Percentiles rank a stretch among this genome's conserved stretches.
phyloP scores from a whole-genome alignment of 2,888 invertebrate genomes.

The Nasonia oneida region DNA sequence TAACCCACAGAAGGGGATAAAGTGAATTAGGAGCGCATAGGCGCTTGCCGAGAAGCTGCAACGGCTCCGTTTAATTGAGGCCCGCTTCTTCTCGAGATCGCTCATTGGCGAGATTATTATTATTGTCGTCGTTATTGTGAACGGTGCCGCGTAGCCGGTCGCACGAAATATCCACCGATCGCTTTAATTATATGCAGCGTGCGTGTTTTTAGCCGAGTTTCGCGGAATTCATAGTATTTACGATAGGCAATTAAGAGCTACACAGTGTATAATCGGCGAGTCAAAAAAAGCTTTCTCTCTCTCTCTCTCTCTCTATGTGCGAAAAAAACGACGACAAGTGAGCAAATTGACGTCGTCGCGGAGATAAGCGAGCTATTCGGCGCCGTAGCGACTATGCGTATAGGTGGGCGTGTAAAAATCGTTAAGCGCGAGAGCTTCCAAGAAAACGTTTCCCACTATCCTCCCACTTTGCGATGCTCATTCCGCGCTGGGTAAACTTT shows the following conservation, averaged over 20 bases:
- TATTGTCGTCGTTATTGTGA: conserved; percentile 64
- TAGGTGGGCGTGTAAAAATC: conserved; percentile 51
- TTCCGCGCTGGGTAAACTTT: background rate
- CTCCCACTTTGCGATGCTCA: background rate
- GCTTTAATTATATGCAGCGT: background rate
- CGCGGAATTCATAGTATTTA: background rate
- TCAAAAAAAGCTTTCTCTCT: background rate
- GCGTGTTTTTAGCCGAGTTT: background rate
- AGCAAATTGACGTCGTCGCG: conserved; percentile 3
- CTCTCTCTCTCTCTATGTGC: background rate
- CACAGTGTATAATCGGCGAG: background rate
- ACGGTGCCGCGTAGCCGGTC: conserved; percentile 67
- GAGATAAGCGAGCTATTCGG: conserved; percentile 41
- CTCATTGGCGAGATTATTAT: conserved; percentile 66
- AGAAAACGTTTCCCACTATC: conserved; percentile 34
- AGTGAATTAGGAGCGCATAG: conserved; percentile 37
- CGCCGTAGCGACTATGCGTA: conserved; percentile 8
- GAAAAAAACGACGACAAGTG: conserved; percentile 23
- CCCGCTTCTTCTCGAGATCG: conserved; percentile 63
- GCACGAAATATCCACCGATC: conserved; percentile 64
- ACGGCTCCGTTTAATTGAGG: conserved; percentile 67
- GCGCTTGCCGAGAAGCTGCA: background rate
- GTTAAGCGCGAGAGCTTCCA: conserved; percentile 44
- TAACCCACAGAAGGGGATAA: conserved; percentile 33
- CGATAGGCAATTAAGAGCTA: background rate